These are phyloP conservation scores for Pteropus alecto DNA, from an alignment of 2,113 vertebrate species.

Conservation along the genomic window DNA sequence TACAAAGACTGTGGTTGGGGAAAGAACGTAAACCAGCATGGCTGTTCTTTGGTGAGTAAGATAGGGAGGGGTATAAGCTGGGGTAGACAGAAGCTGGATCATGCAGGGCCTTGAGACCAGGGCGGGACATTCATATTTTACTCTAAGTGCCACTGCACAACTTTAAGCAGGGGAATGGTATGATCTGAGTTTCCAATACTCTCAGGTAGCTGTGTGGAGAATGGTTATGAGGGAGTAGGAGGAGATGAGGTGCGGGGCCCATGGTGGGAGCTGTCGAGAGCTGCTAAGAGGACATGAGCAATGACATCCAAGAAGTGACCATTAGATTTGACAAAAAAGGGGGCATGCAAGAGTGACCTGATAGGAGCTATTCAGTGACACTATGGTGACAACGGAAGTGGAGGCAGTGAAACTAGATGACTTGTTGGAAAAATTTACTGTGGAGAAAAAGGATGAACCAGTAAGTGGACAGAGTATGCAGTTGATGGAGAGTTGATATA, in stretches of 20 bases:
- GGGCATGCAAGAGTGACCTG: not conserved
- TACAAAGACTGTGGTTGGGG: not conserved
- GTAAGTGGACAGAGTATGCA: not conserved
- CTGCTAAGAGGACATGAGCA: not conserved
- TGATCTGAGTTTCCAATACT: not conserved
- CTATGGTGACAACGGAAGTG: not conserved
- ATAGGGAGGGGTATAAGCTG: fast-evolving
- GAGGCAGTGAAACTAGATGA: not conserved
- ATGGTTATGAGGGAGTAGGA: not conserved
- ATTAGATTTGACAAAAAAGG: not conserved
- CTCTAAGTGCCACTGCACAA: not conserved
- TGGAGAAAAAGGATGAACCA: not conserved
- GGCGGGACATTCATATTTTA: not conserved
- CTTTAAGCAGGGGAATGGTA: not conserved
- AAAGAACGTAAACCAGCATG: not conserved
- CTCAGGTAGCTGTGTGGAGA: not conserved
- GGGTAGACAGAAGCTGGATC: too few relatives aligned
- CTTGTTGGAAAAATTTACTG: not conserved
- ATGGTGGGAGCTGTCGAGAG: not conserved
- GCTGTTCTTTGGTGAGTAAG: not conserved
- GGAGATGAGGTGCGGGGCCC: not conserved
- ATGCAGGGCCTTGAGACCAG: too few relatives aligned
- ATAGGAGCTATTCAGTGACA: not conserved
- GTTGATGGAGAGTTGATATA: not conserved
- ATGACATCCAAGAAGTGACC: not conserved